Percentiles rank a stretch among this genome's conserved stretches.
phyloP scores from a whole-genome alignment of 2,888 invertebrate species.

The Steinernema hermaphroditum region DNA sequence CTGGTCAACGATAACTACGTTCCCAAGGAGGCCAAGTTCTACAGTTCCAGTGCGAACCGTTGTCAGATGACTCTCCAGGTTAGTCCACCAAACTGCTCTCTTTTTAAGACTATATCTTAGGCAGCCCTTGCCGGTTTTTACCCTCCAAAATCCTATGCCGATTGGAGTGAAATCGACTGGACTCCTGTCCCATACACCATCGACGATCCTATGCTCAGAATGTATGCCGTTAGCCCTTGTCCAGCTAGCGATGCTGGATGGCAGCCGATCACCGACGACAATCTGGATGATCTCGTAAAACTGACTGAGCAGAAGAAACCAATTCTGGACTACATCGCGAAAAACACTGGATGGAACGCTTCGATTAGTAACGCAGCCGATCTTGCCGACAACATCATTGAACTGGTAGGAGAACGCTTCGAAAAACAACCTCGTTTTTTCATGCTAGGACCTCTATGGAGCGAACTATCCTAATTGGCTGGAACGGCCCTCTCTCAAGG shows the following conservation, averaged over 20 bases:
- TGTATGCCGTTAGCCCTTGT: constrained; percentile 54
- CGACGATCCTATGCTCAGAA: constrained; percentile 55
- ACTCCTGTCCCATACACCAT: constrained; percentile 55
- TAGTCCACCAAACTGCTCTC: background rate
- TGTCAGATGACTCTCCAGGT: constrained; percentile 56
- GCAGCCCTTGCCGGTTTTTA: constrained; percentile 48
- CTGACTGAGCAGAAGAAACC: constrained; percentile 48
- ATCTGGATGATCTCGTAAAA: constrained; percentile 50
- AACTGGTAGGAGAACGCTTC: constrained; percentile 46
- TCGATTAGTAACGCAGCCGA: constrained; percentile 50
- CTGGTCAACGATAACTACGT: constrained; percentile 40
- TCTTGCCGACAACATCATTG: constrained; percentile 57
- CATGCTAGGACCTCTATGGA: constrained; percentile 28
- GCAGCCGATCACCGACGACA: constrained; percentile 50
- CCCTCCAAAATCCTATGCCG: constrained; percentile 47
- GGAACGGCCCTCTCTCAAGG: constrained; percentile 42
- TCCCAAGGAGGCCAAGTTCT: constrained; percentile 49
- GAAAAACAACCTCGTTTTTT: no score
- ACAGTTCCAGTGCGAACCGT: constrained; percentile 50
- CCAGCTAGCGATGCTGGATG: constrained; percentile 46
- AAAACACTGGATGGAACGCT: constrained; percentile 48
- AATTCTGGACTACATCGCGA: constrained; percentile 28
- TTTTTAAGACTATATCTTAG: constrained; percentile 26
- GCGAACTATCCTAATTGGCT: constrained; percentile 50
- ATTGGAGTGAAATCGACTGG: constrained; percentile 48